These are phyloP conservation scores for Manis crassicaudata DNA, from an alignment of 2,797 vertebrate genomes.

Conservation along the genomic window DNA sequence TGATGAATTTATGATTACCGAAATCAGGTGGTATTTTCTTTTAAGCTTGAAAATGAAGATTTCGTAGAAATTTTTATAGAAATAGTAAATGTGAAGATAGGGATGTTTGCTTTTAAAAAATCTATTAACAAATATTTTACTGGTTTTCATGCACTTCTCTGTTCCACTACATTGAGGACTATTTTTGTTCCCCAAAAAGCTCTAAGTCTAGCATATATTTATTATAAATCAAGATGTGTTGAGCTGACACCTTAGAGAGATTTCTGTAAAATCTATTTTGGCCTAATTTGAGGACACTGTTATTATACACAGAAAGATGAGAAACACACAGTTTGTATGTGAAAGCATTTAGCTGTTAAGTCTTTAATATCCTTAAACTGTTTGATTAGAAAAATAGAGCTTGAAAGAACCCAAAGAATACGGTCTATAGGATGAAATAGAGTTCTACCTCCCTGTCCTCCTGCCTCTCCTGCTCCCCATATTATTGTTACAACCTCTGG, in stretches of 20 bases:
- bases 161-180: not conserved
- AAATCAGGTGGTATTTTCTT: not conserved
- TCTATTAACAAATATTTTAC: not conserved
- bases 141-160: constrained; percentile 26
- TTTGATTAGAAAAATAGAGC: constrained; percentile 33
- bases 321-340: not conserved
- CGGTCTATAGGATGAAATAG: not conserved
- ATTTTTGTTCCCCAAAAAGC: not conserved
- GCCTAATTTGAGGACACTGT: not conserved
- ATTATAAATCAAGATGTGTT: not conserved
- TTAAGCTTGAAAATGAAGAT: not conserved
- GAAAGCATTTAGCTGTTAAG: constrained; percentile 19
- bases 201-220: not conserved
- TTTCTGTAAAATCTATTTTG: constrained; percentile 32
- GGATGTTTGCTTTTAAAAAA: not conserved
- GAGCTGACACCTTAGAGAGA: not conserved
- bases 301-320: not conserved
- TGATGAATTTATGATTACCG: not conserved
- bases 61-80: not conserved
- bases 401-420: not conserved
- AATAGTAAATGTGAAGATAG: not conserved
- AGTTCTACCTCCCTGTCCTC: not conserved
- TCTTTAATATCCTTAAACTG: constrained; percentile 24
- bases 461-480: not conserved
- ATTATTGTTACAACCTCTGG: not conserved